Conservation (phyloP, 1,140 invertebrate genomes). For the Bombus confusus region DNA sequence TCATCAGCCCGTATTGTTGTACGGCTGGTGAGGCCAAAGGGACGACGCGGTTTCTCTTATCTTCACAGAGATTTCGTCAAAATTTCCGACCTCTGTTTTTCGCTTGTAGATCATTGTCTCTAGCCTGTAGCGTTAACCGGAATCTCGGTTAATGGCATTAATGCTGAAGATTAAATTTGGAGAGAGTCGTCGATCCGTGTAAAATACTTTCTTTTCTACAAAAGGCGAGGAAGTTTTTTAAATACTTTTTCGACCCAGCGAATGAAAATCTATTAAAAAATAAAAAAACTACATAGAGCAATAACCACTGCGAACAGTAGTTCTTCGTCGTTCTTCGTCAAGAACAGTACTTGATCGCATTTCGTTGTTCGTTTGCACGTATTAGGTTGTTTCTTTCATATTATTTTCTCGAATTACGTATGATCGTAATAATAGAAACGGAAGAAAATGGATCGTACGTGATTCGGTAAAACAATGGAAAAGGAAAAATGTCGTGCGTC, state of each 20-base stretch:
- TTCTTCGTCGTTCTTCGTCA: too few species aligned
- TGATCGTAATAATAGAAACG: too few species aligned
- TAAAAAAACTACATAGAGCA: neutral
- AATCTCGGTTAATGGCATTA: neutral
- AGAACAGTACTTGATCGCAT: neutral
- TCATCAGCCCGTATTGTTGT: constrained; percentile 54
- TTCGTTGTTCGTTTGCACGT: neutral
- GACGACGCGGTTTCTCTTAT: constrained; percentile 35
- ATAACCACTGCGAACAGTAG: neutral
- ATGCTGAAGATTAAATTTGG: neutral
- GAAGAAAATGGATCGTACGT: too few species aligned
- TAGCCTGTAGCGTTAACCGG: neutral
- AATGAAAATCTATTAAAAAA: neutral
- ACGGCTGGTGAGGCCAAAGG: neutral
- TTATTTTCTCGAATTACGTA: too few species aligned
- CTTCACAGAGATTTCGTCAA: constrained; percentile 31
- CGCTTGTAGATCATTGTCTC: constrained; percentile 21
- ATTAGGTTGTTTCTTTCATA: too few species aligned
- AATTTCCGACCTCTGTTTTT: constrained; percentile 30
- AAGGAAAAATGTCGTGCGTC: too few species aligned
- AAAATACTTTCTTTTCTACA: neutral
- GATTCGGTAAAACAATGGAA: too few species aligned
- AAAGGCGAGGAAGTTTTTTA: neutral
- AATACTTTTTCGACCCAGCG: neutral
- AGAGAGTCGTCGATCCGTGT: neutral